Conservation (phyloP, 30 jellyfish, hydroid and myxozoan genomes). For the Hydractinia echinata region DNA sequence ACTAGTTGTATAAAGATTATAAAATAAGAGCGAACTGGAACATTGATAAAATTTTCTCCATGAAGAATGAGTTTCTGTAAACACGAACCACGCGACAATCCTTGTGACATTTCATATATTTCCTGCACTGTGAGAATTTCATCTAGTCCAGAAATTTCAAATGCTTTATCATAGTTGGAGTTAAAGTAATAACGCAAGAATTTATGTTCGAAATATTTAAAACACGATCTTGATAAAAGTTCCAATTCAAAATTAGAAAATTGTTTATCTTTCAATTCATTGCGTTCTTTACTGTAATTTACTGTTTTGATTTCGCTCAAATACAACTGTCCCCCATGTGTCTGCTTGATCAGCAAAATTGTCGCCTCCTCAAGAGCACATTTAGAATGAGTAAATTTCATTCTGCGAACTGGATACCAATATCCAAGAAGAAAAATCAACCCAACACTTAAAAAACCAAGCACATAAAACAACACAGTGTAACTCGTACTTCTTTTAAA, state of each 20-base stretch:
- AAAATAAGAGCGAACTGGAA: slow-evolving; percentile 13
- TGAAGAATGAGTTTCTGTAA: background rate
- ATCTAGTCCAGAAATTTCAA: slow-evolving; percentile 20
- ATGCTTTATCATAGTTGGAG: background rate
- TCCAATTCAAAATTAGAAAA: slow-evolving; percentile 16
- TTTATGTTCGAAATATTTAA: slow-evolving; percentile 22
- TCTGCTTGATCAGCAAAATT: background rate
- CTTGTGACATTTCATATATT: background rate
- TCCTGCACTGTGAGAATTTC: background rate
- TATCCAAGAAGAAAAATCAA: slow-evolving; percentile 4
- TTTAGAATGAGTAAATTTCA: background rate
- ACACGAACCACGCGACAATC: background rate
- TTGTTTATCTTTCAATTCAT: background rate
- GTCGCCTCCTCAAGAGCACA: slow-evolving; percentile 19
- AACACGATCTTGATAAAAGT: background rate
- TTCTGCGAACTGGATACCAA: slow-evolving; percentile 30
- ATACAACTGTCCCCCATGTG: background rate
- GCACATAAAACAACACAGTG: slow-evolving; percentile 6
- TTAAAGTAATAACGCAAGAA: slow-evolving; percentile 20
- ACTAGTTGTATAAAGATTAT: background rate
- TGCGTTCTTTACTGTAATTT: too few species aligned
- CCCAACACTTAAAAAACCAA: slow-evolving; percentile 29
- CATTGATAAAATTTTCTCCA: slow-evolving; percentile 23
- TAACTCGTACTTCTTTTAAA: background rate
- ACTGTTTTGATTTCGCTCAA: slow-evolving; percentile 6